These are phyloP conservation scores for Chauna torquata DNA, from an alignment of 2,113 vertebrate genomes.

Conservation along the genomic window DNA sequence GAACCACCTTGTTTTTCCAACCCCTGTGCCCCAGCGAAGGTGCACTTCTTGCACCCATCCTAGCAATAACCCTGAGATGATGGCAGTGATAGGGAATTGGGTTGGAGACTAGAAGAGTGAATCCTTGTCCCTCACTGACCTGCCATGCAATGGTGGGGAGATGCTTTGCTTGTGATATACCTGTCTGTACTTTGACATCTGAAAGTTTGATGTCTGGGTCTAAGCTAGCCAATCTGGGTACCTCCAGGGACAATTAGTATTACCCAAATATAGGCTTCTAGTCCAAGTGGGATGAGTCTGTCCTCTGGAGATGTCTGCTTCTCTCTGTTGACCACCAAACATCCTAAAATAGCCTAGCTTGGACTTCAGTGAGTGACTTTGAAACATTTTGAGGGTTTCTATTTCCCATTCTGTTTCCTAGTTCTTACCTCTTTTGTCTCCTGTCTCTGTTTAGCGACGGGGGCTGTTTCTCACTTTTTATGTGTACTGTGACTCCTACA, in stretches of 20 bases:
- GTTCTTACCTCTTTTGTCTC: not conserved
- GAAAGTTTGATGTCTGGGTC: not conserved
- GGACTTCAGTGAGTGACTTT: not conserved
- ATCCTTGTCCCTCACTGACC: not conserved
- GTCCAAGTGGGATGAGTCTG: not conserved
- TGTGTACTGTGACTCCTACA: not conserved
- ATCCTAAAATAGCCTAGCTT: not conserved
- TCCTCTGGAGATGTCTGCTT: not conserved
- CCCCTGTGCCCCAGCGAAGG: too few species aligned
- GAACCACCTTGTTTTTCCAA: not conserved
- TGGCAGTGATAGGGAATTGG: not conserved
- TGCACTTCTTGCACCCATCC: fast-evolving
- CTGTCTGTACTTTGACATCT: not conserved
- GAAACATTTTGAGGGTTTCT: not conserved
- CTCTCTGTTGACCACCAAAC: not conserved
- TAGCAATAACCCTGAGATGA: not conserved
- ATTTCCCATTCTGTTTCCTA: not conserved
- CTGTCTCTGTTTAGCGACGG: not conserved
- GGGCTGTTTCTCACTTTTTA: not conserved
- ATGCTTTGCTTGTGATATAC: fast-evolving
- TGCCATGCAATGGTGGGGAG: not conserved
- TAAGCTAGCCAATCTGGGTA: not conserved
- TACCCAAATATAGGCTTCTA: not conserved
- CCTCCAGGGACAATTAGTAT: fast-evolving
- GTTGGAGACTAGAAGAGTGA: not conserved